These are phyloP conservation scores for Bradypodion pumilum DNA, from an alignment of 2,797 vertebrate species.

Conservation along the genomic window DNA sequence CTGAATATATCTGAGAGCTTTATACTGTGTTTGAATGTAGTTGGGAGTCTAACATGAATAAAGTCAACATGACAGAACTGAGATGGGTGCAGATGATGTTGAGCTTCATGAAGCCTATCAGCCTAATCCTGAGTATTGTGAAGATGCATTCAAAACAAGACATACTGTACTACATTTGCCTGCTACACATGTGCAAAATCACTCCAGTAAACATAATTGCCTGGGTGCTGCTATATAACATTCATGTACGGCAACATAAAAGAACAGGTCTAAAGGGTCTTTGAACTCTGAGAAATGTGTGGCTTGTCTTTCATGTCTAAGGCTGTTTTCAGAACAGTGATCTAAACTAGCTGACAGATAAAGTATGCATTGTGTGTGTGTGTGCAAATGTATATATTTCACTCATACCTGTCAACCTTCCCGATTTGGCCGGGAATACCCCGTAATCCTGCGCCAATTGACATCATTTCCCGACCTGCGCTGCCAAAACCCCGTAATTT, in stretches of 20 bases:
- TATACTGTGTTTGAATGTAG: slow-evolving; percentile 17
- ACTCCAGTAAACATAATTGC: neutral
- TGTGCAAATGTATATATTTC: slow-evolving; percentile 13
- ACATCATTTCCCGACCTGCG: no score
- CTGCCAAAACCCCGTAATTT: no score
- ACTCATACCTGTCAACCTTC: no score
- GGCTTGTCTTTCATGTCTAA: neutral
- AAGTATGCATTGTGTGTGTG: slow-evolving; percentile 35
- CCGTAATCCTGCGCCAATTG: no score
- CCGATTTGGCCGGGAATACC: no score
- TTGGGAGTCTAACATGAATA: slow-evolving; percentile 16
- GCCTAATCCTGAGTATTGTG: neutral
- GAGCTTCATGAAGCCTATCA: neutral
- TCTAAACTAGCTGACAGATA: slow-evolving; percentile 37
- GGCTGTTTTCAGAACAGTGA: neutral
- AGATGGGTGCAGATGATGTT: slow-evolving; percentile 10
- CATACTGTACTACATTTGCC: neutral
- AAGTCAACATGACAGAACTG: slow-evolving; percentile 11
- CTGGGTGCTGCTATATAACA: no score
- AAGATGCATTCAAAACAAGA: neutral
- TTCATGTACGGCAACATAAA: neutral
- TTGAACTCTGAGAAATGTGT: slow-evolving; percentile 5
- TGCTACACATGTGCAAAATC: neutral
- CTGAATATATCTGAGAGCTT: neutral
- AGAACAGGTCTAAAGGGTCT: neutral